phyloP scores from a whole-genome alignment of 2,797 vertebrate genomes.

The Artibeus jamaicensis region DNA sequence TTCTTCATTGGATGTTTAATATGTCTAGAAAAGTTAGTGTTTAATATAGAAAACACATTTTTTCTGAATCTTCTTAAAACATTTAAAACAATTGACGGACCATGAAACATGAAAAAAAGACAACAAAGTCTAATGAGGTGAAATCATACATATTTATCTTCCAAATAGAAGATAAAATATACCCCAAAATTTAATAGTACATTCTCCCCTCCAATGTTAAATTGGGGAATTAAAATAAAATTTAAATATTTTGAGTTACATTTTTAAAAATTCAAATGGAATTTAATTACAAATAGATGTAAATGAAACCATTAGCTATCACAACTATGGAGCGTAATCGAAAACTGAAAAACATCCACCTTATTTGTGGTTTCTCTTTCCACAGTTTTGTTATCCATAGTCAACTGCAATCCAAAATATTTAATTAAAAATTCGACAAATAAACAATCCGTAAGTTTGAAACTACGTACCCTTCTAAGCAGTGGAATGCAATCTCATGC shows the following conservation, averaged over 20 bases:
- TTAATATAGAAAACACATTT: background rate
- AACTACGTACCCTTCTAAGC: background rate
- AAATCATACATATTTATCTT: background rate
- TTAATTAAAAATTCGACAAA: background rate
- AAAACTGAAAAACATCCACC: background rate
- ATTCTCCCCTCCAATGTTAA: background rate
- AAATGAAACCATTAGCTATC: background rate
- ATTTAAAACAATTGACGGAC: background rate
- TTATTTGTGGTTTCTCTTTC: background rate
- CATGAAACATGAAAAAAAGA: background rate
- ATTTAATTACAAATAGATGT: background rate
- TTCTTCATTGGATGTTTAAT: too few species aligned
- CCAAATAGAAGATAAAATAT: background rate
- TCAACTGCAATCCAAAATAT: background rate
- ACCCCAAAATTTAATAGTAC: background rate
- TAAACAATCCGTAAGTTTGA: background rate
- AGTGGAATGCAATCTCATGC: accelerated
- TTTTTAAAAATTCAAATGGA: background rate
- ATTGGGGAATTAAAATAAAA: background rate
- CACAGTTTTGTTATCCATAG: too few species aligned
- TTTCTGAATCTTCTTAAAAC: background rate
- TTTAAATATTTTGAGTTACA: background rate
- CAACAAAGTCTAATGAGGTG: background rate
- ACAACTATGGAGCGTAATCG: background rate
- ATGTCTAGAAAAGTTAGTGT: background rate